Percentiles rank a stretch among this genome's conserved stretches.
Conservation (phyloP, 2,888 invertebrate genomes). For the Acholoe squamosa region DNA sequence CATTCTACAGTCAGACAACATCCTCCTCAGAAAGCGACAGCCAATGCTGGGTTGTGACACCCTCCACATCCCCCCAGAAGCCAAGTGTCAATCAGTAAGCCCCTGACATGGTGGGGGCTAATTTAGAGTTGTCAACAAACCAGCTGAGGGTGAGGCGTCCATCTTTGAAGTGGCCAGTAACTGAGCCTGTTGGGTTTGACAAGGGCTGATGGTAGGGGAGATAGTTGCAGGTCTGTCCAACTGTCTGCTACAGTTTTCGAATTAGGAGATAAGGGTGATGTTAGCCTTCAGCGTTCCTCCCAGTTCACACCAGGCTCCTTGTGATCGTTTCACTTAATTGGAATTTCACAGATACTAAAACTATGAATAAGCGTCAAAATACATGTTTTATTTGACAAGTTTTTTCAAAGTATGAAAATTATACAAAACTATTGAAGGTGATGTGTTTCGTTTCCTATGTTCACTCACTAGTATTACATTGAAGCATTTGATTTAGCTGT, state of each 20-base stretch:
- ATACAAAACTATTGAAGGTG: too few species aligned
- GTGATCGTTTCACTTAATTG: too few species aligned
- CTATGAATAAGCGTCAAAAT: too few species aligned
- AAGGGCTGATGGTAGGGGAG: neutral
- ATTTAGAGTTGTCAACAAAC: conserved; percentile 16
- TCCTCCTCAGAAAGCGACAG: conserved; percentile 42
- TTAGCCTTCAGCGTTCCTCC: too few species aligned
- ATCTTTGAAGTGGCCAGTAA: neutral
- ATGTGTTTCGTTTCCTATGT: too few species aligned
- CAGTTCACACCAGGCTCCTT: too few species aligned
- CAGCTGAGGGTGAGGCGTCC: neutral
- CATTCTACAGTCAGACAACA: neutral
- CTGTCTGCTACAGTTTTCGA: neutral
- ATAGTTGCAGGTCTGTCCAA: neutral
- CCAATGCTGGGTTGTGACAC: neutral
- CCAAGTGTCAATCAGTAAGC: neutral
- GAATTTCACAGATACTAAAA: too few species aligned
- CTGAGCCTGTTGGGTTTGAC: neutral
- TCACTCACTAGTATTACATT: too few species aligned
- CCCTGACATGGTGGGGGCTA: neutral
- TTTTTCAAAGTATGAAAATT: too few species aligned
- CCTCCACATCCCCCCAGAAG: neutral
- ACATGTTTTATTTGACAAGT: too few species aligned
- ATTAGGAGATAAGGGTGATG: neutral
- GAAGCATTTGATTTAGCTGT: too few species aligned